Evolutionary conservation across 2,113 vertebrate species (phyloP).

Genomic region (Aptenodytes forsteri): DNA sequence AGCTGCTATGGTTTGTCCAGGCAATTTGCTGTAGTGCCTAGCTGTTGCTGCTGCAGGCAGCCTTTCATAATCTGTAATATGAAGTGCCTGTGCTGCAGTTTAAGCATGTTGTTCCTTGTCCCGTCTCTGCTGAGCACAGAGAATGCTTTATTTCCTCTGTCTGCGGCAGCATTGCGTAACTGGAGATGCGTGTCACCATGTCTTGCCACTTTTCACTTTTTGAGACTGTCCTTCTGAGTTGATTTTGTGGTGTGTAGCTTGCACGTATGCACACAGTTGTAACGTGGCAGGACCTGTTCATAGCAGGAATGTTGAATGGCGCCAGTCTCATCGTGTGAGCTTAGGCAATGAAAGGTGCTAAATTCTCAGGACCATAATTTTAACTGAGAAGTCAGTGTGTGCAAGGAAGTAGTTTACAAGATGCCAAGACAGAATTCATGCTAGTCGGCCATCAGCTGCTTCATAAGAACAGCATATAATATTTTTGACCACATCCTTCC

Average conservation of each 20-base stretch:
- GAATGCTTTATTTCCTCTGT: background rate
- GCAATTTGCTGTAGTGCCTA: background rate
- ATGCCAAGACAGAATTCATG: background rate
- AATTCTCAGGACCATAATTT: background rate
- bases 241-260: background rate
- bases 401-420: background rate
- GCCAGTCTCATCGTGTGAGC: accelerated
- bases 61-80: background rate
- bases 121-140: background rate
- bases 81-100: background rate
- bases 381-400: background rate
- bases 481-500: background rate
- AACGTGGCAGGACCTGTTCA: background rate
- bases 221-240: background rate
- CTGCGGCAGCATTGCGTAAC: background rate
- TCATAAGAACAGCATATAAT: accelerated
- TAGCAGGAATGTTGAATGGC: background rate
- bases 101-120: background rate
- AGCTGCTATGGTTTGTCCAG: accelerated
- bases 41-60: background rate
- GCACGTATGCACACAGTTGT: accelerated
- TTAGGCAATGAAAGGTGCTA: background rate
- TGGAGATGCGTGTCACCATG: background rate
- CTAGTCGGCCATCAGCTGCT: background rate
- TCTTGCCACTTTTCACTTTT: background rate